phyloP scores from a whole-genome alignment of 2,888 invertebrate genomes.

The Eilema depressum region DNA sequence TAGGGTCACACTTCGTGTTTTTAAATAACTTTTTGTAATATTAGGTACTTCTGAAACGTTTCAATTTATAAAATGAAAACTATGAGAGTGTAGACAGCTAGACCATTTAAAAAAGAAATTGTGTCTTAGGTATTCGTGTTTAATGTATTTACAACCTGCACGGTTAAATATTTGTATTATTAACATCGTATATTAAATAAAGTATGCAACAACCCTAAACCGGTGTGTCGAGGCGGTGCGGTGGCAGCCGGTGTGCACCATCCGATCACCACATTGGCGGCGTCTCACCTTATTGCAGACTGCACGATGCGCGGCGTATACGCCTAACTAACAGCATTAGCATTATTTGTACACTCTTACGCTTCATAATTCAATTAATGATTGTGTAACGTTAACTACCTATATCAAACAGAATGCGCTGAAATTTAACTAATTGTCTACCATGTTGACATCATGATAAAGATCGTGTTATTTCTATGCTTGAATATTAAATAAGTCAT shows the following conservation, averaged over 20 bases:
- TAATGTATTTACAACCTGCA: neutral
- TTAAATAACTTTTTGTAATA: slow-evolving; percentile 71
- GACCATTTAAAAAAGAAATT: neutral
- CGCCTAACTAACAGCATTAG: slow-evolving; percentile 38
- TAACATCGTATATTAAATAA: slow-evolving; percentile 16
- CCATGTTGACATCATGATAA: slow-evolving; percentile 64
- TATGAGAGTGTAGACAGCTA: neutral
- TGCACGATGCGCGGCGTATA: slow-evolving; percentile 48
- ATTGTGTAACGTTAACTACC: slow-evolving; percentile 31
- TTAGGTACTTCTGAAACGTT: slow-evolving; percentile 62
- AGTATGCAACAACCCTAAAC: slow-evolving; percentile 43
- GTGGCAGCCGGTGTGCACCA: slow-evolving; percentile 47
- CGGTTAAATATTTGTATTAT: slow-evolving; percentile 1
- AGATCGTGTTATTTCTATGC: slow-evolving; percentile 66
- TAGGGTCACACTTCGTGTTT: slow-evolving; percentile 80
- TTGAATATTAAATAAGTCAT: slow-evolving; percentile 70
- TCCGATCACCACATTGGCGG: slow-evolving; percentile 33
- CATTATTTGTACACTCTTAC: slow-evolving; percentile 38
- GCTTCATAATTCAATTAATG: slow-evolving; percentile 37
- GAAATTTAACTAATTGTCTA: slow-evolving; percentile 61
- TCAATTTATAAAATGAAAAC: slow-evolving; percentile 57
- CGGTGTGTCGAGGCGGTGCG: slow-evolving; percentile 35
- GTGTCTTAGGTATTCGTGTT: neutral
- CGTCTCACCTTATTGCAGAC: slow-evolving; percentile 56
- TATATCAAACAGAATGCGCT: slow-evolving; percentile 47